Conservation (phyloP, 2,113 vertebrate genomes). For the Cyphomyrus plagiostoma region DNA sequence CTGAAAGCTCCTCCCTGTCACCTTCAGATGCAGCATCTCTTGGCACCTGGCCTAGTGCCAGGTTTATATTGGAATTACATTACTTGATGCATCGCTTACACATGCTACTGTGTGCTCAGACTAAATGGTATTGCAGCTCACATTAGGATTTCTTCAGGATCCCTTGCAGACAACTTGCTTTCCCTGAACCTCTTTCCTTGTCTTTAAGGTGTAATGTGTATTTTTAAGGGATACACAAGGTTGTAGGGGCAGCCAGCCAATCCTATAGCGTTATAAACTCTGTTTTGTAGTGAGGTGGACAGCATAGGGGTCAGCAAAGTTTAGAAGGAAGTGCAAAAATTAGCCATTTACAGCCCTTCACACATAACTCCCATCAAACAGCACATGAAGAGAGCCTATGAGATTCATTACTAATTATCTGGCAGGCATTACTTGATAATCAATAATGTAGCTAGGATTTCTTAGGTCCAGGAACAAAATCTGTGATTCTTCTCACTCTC, state of each 20-base stretch:
- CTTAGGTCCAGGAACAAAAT: not conserved
- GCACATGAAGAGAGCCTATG: not conserved
- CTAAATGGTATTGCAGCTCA: not conserved
- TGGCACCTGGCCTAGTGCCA: not conserved
- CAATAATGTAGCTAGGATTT: not conserved
- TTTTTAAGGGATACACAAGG: not conserved
- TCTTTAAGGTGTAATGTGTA: not conserved
- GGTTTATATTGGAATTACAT: not conserved
- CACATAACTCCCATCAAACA: not conserved
- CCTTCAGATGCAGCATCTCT: not conserved
- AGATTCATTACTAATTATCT: not conserved
- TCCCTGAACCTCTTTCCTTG: not conserved
- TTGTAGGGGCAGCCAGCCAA: not conserved
- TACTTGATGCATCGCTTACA: not conserved
- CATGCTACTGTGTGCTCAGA: not conserved
- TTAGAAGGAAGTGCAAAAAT: not conserved
- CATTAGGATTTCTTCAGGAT: not conserved
- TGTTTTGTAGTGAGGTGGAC: not conserved
- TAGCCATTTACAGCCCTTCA: not conserved
- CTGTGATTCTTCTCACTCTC: not conserved
- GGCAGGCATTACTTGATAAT: not conserved
- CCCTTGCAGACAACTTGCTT: not conserved
- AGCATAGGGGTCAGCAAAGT: not conserved
- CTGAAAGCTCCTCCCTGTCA: not conserved
- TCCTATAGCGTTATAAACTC: not conserved